A percentile compares a stretch with the other conserved stretches of the same genome.
These are phyloP conservation scores for Phalacrocorax brasilianus DNA, from an alignment of 2,113 vertebrate species.

Conservation along the genomic window DNA sequence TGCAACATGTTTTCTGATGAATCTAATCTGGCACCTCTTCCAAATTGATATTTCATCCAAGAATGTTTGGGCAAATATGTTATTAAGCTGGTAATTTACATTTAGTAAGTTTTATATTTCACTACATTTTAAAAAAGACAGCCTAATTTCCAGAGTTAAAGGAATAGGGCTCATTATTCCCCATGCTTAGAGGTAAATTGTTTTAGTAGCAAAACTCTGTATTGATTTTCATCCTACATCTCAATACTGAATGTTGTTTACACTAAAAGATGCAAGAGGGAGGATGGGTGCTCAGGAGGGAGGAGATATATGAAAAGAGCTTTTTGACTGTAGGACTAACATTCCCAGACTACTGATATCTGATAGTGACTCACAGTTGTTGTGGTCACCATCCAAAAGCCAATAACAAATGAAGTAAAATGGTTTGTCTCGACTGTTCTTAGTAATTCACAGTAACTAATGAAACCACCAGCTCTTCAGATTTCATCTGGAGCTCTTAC, in stretches of 20 bases:
- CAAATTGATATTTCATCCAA: constrained; percentile 34
- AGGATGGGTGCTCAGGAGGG: neutral
- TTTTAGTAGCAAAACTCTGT: neutral
- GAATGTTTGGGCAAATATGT: constrained; percentile 13
- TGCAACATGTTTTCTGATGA: constrained; percentile 49
- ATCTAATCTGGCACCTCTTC: constrained; percentile 17
- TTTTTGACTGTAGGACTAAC: neutral
- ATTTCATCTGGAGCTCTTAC: neutral
- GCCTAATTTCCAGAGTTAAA: neutral
- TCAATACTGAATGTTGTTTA: neutral
- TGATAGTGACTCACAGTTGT: neutral
- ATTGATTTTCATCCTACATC: neutral
- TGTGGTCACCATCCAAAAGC: neutral
- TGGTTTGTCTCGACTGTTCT: neutral
- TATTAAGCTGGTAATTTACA: constrained; percentile 27
- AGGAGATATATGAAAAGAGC: neutral
- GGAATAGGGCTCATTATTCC: neutral
- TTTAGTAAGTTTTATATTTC: constrained; percentile 36
- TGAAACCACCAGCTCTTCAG: neutral
- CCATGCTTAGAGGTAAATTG: neutral
- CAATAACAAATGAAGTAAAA: neutral
- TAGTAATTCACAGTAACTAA: neutral
- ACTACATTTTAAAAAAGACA: neutral
- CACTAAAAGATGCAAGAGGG: neutral
- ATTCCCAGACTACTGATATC: neutral